Evolutionary conservation across 2,113 vertebrate genomes (phyloP).

Genomic region (Serinus canaria): DNA sequence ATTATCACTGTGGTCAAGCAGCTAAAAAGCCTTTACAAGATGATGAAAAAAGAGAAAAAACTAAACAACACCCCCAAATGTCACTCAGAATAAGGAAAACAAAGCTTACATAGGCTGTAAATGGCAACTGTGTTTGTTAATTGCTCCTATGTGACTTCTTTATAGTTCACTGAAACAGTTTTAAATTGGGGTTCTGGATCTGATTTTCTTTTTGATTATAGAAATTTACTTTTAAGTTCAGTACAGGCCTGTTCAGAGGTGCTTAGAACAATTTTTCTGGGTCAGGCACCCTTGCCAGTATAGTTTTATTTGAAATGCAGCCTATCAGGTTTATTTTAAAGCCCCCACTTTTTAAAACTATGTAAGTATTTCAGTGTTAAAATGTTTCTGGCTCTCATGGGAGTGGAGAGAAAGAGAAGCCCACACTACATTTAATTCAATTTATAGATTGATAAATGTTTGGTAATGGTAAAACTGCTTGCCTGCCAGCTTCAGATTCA

Average conservation of each 20-base stretch:
- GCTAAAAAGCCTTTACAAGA: neutral
- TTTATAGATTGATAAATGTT: neutral
- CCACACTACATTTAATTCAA: neutral
- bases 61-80: rapidly evolving
- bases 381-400: neutral
- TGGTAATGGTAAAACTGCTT: neutral
- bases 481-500: neutral
- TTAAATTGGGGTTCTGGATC: neutral
- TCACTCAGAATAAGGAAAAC: neutral
- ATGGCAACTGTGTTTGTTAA: neutral
- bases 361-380: neutral
- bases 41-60: neutral
- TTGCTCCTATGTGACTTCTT: neutral
- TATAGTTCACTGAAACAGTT: neutral
- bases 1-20: neutral
- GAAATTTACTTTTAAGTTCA: neutral
- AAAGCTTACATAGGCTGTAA: neutral
- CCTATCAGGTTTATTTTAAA: neutral
- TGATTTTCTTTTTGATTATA: neutral
- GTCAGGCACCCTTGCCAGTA: neutral
- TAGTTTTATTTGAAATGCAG: neutral
- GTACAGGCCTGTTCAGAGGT: neutral
- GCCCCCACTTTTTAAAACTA: neutral
- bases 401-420: neutral
- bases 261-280: neutral